These are phyloP conservation scores for Drosophila birchii DNA, from an alignment of 2,888 invertebrate species.

Conservation along the genomic window DNA sequence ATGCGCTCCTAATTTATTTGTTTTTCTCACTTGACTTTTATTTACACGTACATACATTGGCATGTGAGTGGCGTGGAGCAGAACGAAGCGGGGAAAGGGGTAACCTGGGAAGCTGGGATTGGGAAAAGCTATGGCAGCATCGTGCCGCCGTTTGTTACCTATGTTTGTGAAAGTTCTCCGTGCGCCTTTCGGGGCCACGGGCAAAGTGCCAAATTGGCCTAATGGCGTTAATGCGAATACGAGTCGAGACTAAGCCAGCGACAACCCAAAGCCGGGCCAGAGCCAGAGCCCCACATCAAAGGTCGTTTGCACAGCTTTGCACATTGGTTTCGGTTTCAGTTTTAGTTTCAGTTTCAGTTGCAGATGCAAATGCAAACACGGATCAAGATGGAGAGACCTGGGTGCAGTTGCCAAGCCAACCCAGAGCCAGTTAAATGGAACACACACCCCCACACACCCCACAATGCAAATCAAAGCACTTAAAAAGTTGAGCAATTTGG, in stretches of 20 bases:
- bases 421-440: slow-evolving; percentile 25
- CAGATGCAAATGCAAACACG: slow-evolving; percentile 48
- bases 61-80: slow-evolving; percentile 57
- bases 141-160: slow-evolving; percentile 63
- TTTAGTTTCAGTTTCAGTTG: slow-evolving; percentile 37
- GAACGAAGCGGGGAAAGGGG: not conserved
- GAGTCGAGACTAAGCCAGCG: slow-evolving; percentile 66
- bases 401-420: slow-evolving; percentile 60
- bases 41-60: slow-evolving; percentile 78
- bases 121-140: slow-evolving; percentile 11
- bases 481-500: slow-evolving; percentile 56
- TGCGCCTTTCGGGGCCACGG: slow-evolving; percentile 52
- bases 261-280: slow-evolving; percentile 29
- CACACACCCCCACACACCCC: slow-evolving; percentile 4
- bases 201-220: slow-evolving; percentile 78
- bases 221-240: slow-evolving; percentile 82
- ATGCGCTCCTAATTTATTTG: slow-evolving; percentile 57
- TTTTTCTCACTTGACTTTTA: slow-evolving; percentile 73
- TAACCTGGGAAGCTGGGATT: not conserved
- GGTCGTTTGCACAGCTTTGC: slow-evolving; percentile 38
- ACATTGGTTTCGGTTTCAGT: slow-evolving; percentile 23
- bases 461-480: slow-evolving; percentile 66
- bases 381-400: slow-evolving; percentile 41
- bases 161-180: slow-evolving; percentile 59
- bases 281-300: slow-evolving; percentile 35